Percentiles rank a stretch among this genome's conserved stretches.
Evolutionary conservation across 2,113 vertebrate species (phyloP).

Genomic region (Gambusia holbrooki): DNA sequence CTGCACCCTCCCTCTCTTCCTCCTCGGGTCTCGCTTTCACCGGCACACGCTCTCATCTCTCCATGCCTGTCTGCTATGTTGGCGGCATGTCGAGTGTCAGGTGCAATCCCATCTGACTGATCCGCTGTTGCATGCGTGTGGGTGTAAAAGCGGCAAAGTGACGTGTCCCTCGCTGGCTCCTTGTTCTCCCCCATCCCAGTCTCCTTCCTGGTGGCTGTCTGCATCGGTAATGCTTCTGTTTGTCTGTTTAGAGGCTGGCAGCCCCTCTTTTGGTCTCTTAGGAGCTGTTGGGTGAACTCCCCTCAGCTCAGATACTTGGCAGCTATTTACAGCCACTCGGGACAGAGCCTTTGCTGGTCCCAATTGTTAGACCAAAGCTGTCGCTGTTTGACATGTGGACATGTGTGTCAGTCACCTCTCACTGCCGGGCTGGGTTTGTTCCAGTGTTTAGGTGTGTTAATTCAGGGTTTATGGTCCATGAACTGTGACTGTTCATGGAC

Average conservation of each 20-base stretch:
- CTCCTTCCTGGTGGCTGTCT: slow-evolving; percentile 45
- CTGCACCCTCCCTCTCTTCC: slow-evolving; percentile 25
- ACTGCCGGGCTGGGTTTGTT: slow-evolving; percentile 10
- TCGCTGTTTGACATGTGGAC: slow-evolving; percentile 9
- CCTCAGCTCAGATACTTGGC: slow-evolving; percentile 62
- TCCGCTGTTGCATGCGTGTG: slow-evolving; percentile 65
- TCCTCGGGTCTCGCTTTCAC: slow-evolving; percentile 25
- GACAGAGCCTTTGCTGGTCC: slow-evolving; percentile 57
- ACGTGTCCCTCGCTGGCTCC: slow-evolving; percentile 39
- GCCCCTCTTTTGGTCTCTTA: slow-evolving; percentile 60
- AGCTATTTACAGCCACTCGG: slow-evolving; percentile 60
- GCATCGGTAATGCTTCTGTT: slow-evolving; percentile 47
- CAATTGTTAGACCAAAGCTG: slow-evolving; percentile 20
- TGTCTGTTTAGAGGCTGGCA: slow-evolving; percentile 46
- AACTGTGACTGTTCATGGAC: neutral
- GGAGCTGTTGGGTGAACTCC: slow-evolving; percentile 71
- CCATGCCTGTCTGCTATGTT: slow-evolving; percentile 64
- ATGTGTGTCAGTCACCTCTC: slow-evolving; percentile 7
- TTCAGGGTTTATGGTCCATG: neutral
- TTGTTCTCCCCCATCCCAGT: slow-evolving; percentile 24
- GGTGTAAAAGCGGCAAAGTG: slow-evolving; percentile 73
- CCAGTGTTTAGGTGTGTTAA: slow-evolving; percentile 4
- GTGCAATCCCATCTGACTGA: slow-evolving; percentile 70
- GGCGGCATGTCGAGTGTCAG: slow-evolving; percentile 70
- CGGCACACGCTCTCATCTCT: slow-evolving; percentile 50